These are phyloP conservation scores for Rhizoglyphus robini DNA, from an alignment of 1,140 invertebrate genomes.

Conservation along the genomic window DNA sequence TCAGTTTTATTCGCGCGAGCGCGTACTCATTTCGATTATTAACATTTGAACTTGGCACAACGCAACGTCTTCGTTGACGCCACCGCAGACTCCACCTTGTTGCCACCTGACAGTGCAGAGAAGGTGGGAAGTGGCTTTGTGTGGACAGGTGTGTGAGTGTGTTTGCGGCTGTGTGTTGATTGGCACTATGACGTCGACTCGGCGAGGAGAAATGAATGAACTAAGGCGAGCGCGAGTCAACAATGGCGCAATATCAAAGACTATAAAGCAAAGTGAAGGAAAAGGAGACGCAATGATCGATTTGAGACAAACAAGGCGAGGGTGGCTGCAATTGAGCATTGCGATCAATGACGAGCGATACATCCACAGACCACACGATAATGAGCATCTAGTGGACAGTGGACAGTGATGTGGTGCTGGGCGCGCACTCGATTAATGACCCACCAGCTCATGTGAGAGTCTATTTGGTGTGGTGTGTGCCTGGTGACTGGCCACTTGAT, in stretches of 20 bases:
- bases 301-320: conserved; percentile 2
- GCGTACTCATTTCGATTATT: not conserved
- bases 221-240: not conserved
- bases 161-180: no score
- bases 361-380: not conserved
- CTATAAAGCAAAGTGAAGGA: not conserved
- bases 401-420: not conserved
- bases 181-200: conserved; percentile 9
- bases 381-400: not conserved
- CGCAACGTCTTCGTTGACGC: not conserved
- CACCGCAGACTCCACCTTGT: conserved; percentile 1
- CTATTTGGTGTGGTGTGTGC: no score
- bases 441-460: not conserved
- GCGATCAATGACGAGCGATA: not conserved
- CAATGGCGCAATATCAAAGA: not conserved
- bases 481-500: no score
- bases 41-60: conserved; percentile 9
- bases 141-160: not conserved
- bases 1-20: no score
- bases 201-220: no score
- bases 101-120: not conserved
- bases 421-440: not conserved
- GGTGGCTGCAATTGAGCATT: not conserved
- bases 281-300: not conserved
- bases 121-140: not conserved